phyloP scores from a whole-genome alignment of 2,797 vertebrate genomes.

The Linurgus olivaceus region DNA sequence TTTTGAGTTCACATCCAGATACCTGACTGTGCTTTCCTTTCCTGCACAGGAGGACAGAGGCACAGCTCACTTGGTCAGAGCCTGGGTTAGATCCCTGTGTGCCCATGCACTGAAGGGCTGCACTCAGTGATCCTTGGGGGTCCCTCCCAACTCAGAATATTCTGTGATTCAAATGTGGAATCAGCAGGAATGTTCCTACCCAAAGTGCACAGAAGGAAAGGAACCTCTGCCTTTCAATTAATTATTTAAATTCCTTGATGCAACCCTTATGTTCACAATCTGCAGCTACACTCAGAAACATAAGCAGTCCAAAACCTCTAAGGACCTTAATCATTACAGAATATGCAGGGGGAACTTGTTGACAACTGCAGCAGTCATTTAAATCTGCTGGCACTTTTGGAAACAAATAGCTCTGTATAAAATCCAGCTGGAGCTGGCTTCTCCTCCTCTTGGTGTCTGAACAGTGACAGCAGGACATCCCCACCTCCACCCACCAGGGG shows the following conservation, averaged over 20 bases:
- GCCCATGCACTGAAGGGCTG: background rate
- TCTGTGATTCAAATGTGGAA: background rate
- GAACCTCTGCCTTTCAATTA: slow-evolving; percentile 19
- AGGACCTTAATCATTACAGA: slow-evolving; percentile 16
- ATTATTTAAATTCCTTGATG: slow-evolving; percentile 32
- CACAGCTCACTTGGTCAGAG: background rate
- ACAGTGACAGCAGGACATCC: background rate
- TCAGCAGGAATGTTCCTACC: background rate
- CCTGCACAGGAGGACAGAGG: background rate
- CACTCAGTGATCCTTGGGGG: background rate
- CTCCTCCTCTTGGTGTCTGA: background rate
- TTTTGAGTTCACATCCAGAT: background rate
- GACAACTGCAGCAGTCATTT: slow-evolving; percentile 11
- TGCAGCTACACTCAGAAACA: slow-evolving; percentile 22
- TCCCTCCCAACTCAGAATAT: background rate
- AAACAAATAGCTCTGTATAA: background rate
- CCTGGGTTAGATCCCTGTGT: background rate
- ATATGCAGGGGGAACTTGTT: slow-evolving; percentile 9
- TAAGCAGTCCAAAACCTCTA: slow-evolving; percentile 18
- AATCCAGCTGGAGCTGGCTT: background rate
- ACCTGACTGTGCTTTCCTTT: background rate
- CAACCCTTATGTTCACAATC: slow-evolving; percentile 47
- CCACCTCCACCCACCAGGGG: background rate
- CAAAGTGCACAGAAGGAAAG: background rate
- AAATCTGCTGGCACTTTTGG: background rate